These are phyloP conservation scores for Himantopus leucocephalus DNA, from an alignment of 2,113 vertebrate genomes.

Conservation along the genomic window DNA sequence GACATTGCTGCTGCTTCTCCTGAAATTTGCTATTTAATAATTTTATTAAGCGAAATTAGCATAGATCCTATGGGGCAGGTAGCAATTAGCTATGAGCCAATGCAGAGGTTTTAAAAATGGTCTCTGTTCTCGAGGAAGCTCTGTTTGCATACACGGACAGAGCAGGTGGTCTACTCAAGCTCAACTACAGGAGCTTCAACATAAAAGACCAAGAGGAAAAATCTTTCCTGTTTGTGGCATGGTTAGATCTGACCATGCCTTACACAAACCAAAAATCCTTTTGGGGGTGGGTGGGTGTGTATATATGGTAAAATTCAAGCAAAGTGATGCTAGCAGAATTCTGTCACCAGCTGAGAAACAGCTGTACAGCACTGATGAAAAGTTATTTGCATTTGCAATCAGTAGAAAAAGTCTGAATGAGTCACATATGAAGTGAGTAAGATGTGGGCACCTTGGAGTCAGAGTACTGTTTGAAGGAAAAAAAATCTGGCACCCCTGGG, in stretches of 20 bases:
- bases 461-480: background rate
- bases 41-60: slow-evolving; percentile 57
- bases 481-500: background rate
- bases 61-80: slow-evolving; percentile 11
- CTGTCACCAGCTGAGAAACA: background rate
- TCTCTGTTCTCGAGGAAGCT: slow-evolving; percentile 10
- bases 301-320: background rate
- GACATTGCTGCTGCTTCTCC: slow-evolving; percentile 14
- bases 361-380: background rate
- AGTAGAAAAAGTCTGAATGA: background rate
- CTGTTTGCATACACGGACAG: background rate
- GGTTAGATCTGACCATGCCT: background rate
- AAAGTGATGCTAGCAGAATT: background rate
- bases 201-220: background rate
- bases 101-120: slow-evolving; percentile 29
- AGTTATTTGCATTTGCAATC: background rate
- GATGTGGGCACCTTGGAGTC: background rate
- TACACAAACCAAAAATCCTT: background rate
- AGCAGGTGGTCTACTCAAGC: background rate
- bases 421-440: background rate
- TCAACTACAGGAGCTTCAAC: background rate
- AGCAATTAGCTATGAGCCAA: slow-evolving; percentile 35
- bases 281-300: background rate
- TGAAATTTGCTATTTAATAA: slow-evolving; percentile 55
- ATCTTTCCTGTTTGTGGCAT: background rate